Conservation (phyloP, 2,113 vertebrate species). For the Actenoides lindsayi region DNA sequence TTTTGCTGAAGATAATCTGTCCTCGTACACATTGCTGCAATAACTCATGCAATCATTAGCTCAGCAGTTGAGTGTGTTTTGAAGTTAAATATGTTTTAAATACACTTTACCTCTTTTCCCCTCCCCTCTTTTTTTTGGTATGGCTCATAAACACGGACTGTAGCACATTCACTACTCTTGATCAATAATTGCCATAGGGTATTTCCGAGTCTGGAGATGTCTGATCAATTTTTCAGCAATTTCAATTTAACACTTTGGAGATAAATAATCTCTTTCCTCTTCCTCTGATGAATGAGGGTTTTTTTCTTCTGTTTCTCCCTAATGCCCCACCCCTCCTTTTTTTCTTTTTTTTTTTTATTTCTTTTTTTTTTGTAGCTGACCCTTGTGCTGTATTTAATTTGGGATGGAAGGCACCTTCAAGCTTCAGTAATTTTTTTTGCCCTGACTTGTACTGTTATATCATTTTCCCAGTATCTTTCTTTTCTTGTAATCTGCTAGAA, state of each 20-base stretch:
- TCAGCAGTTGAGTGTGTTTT: neutral
- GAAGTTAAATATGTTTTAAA: conserved; percentile 37
- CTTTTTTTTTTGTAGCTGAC: neutral
- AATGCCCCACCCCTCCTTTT: neutral
- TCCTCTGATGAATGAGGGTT: conserved; percentile 46
- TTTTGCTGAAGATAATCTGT: conserved; percentile 63
- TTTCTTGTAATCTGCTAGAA: neutral
- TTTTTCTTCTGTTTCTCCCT: neutral
- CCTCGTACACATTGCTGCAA: conserved; percentile 23
- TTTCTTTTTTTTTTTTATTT: no score
- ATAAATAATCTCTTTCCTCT: conserved; percentile 65
- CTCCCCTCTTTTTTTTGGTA: neutral
- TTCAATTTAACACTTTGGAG: conserved; percentile 63
- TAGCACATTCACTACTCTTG: conserved; percentile 20
- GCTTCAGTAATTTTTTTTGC: neutral
- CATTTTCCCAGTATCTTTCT: neutral
- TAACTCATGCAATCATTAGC: neutral
- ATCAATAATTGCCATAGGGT: conserved; percentile 59
- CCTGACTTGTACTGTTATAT: neutral
- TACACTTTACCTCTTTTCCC: neutral
- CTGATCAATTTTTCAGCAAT: conserved; percentile 70
- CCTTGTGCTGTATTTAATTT: conserved; percentile 34
- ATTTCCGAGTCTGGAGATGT: conserved; percentile 61
- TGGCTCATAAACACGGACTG: neutral
- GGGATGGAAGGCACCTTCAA: conserved; percentile 57